Conservation (phyloP, 2,113 vertebrate genomes). For the Atherinomorus stipes region DNA sequence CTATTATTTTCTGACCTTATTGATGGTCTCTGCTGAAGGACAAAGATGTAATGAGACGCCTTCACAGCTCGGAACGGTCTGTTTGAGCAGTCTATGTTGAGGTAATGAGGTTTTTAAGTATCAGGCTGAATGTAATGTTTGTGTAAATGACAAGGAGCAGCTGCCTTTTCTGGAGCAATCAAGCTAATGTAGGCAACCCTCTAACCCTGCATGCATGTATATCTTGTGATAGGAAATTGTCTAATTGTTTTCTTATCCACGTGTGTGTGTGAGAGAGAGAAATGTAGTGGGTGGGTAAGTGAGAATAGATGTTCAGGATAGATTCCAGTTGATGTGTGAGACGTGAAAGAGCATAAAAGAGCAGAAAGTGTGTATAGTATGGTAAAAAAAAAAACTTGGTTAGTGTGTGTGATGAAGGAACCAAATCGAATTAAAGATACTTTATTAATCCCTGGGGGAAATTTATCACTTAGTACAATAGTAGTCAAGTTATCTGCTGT, state of each 20-base stretch:
- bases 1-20: too few species aligned
- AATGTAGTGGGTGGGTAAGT: background rate
- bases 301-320: slow-evolving; percentile 7
- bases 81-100: background rate
- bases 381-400: background rate
- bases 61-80: background rate
- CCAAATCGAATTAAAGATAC: too few species aligned
- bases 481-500: slow-evolving; percentile 35
- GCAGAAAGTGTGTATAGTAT: background rate
- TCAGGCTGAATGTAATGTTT: background rate
- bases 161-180: background rate
- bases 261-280: background rate
- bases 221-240: slow-evolving; percentile 7
- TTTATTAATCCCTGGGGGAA: too few species aligned
- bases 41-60: background rate
- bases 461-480: slow-evolving; percentile 25
- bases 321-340: background rate
- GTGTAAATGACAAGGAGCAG: background rate
- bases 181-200: background rate
- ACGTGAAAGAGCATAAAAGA: background rate
- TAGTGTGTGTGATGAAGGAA: background rate
- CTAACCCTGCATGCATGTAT: background rate
- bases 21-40: background rate
- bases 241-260: slow-evolving; percentile 2
- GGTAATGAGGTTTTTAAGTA: background rate